Percentiles rank a stretch among this genome's conserved stretches.
These are phyloP conservation scores for Florisuga fusca DNA, from an alignment of 2,797 vertebrate species.

Conservation along the genomic window DNA sequence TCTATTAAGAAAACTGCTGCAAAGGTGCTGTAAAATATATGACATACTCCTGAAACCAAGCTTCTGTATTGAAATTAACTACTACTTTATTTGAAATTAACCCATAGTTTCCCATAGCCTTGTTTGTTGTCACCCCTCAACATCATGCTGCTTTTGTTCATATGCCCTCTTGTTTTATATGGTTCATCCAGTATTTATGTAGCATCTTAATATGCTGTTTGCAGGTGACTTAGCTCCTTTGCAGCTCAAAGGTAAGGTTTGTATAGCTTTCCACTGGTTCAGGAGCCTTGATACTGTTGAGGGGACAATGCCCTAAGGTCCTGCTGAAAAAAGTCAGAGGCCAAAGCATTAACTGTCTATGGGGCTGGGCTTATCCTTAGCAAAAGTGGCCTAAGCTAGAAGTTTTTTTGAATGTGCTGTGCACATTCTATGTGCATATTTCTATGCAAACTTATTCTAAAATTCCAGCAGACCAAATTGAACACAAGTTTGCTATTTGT, in stretches of 20 bases:
- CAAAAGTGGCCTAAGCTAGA: neutral
- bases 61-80: neutral
- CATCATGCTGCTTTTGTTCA: neutral
- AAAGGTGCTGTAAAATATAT: neutral
- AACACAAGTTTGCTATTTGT: neutral
- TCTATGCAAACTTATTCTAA: neutral
- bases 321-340: neutral
- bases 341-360: fast-evolving
- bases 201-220: neutral
- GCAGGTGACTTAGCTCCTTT: neutral
- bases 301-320: neutral
- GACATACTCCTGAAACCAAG: neutral
- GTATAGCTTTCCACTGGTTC: neutral
- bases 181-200: neutral
- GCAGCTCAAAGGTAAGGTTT: neutral
- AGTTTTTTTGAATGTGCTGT: neutral
- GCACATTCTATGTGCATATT: too few species aligned
- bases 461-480: neutral
- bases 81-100: neutral
- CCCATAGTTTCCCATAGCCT: neutral
- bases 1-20: neutral
- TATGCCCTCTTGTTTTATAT: neutral
- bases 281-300: neutral
- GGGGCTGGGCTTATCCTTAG: neutral
- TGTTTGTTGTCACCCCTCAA: neutral